phyloP scores from a whole-genome alignment of 2,888 invertebrate genomes.

The Dryococelus australis region DNA sequence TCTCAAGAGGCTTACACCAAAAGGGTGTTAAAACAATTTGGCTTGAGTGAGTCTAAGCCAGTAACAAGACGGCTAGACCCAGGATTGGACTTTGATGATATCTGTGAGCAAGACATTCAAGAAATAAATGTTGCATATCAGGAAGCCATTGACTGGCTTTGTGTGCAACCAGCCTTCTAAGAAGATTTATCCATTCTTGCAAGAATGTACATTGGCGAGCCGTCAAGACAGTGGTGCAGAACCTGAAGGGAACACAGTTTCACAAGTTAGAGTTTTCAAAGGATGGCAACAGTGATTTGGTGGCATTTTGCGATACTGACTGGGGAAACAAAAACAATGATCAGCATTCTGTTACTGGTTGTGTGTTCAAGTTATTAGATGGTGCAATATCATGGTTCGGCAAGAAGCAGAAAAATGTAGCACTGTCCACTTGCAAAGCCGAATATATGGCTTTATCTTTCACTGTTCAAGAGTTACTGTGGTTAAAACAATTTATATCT shows the following conservation, averaged over 20 bases:
- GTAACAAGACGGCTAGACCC: background rate
- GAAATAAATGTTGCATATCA: background rate
- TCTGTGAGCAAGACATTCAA: background rate
- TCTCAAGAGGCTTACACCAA: no score
- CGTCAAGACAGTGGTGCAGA: background rate
- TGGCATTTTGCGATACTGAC: slow-evolving; percentile 29
- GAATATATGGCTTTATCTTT: slow-evolving; percentile 24
- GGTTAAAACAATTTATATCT: no score
- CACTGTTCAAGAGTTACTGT: background rate
- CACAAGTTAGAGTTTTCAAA: background rate
- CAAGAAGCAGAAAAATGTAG: slow-evolving; percentile 24
- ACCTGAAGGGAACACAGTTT: slow-evolving; percentile 27
- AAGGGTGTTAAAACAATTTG: no score
- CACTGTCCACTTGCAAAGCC: slow-evolving; percentile 18
- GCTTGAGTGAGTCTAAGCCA: background rate
- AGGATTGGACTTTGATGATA: background rate
- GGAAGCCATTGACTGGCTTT: slow-evolving; percentile 2
- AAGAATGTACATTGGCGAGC: background rate
- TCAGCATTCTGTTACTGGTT: slow-evolving; percentile 29
- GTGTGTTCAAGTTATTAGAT: slow-evolving; percentile 25
- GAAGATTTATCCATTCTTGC: background rate
- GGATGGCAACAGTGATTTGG: slow-evolving; percentile 1
- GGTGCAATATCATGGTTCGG: slow-evolving; percentile 28
- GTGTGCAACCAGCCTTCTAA: background rate
- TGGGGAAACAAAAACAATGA: slow-evolving; percentile 24